Evolutionary conservation across 2,888 invertebrate genomes (phyloP), one percentile per base, ranked within the genome.

Genomic region (Melipona bicolor): DNA sequence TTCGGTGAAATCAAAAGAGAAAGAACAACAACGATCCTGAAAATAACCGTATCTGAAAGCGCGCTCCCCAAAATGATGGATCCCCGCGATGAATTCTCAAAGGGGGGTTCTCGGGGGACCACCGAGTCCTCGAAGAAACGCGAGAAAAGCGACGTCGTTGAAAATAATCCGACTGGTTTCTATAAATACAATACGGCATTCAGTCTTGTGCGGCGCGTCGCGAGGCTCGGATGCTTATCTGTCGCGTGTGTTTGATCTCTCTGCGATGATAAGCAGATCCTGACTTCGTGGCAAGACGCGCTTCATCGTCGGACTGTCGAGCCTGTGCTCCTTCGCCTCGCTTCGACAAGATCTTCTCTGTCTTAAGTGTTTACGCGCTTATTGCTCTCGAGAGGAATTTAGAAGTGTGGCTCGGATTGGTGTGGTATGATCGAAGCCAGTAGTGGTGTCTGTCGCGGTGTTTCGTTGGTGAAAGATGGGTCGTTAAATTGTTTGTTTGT

Each of bases 161-260:
- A 91, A 93, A 93, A 93, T 93, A 93, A 93, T 93, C 90, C 88
- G 83, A 90, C 90, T 93, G 87, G 91, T 92, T 9, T 94, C 94
- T 94, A 94, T 94, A 94, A 94, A 94, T 94, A 94, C 94, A 94
- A 94, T 93, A 91, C 93, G 93, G 92, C 93, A 94, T 91, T 94
- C 94, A 94, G 94, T 94, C 88, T 91, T 91, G 90, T 91, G 91
- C 92, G 91, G 92, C 88, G 86, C 94, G 93, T 93, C 93, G 93
- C 90, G 93, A 94, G 92, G 94, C 89, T 93, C 92, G 89, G 93
- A 92, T 92, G 84, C 52, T 84, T 83, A 84, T 83, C 69, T 78
- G 36, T 50, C 59, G 73, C 64, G 61, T 76, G 82, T 73, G 54
- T 59, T 56, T 32, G 36, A 15, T 70, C 27, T 56, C 43, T 24